Evolutionary conservation across 1,140 invertebrate species (phyloP).

Genomic region (Drosophila sturtevanti): DNA sequence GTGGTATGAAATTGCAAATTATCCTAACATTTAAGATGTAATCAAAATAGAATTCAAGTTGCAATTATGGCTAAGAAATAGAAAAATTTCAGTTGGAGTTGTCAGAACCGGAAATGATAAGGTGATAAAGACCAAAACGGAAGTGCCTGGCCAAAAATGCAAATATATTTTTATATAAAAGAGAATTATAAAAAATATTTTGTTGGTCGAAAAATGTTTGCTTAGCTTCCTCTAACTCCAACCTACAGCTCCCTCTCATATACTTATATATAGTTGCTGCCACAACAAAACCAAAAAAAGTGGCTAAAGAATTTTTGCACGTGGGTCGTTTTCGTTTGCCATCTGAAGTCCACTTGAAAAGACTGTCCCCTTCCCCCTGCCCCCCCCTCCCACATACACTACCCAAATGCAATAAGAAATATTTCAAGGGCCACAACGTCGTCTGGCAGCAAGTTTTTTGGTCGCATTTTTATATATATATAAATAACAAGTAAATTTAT

Average conservation of each 20-base stretch:
- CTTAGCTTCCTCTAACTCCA: not conserved
- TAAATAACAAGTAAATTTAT: slow-evolving; percentile 45
- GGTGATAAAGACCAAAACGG: slow-evolving; percentile 66
- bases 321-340: slow-evolving; percentile 53
- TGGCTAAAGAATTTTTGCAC: slow-evolving; percentile 61
- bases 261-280: not conserved
- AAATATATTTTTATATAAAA: slow-evolving; percentile 57
- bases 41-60: too few species aligned
- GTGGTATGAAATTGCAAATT: slow-evolving; percentile 31
- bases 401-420: slow-evolving; percentile 6
- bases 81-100: slow-evolving; percentile 39
- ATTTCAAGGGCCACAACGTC: slow-evolving; percentile 57
- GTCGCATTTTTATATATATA: not conserved
- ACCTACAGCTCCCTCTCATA: not conserved
- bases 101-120: slow-evolving; percentile 75
- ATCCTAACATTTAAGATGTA: slow-evolving; percentile 48
- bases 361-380: slow-evolving; percentile 38
- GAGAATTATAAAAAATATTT: slow-evolving; percentile 76
- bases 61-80: slow-evolving; percentile 58
- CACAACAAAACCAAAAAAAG: slow-evolving; percentile 12
- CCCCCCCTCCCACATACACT: too few species aligned
- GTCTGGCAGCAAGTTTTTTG: slow-evolving; percentile 59
- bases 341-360: slow-evolving; percentile 62
- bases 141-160: slow-evolving; percentile 64
- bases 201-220: slow-evolving; percentile 25